phyloP scores from a whole-genome alignment of 2,888 invertebrate species.

The Phytoseiulus persimilis region DNA sequence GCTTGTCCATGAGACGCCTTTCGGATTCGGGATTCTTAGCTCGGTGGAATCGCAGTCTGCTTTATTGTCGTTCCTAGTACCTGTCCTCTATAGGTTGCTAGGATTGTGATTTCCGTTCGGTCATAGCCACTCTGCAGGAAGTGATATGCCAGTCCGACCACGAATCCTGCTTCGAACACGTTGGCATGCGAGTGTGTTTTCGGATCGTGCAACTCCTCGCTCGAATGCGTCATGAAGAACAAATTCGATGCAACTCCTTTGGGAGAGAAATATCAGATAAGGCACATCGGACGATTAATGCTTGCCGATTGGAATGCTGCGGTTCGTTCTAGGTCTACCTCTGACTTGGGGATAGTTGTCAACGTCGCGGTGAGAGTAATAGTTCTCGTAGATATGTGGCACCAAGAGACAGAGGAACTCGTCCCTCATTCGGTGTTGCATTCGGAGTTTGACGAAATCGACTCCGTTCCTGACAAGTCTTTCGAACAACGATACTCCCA shows the following conservation, averaged over 20 bases:
- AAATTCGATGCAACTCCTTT: conserved; percentile 52
- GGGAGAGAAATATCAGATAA: neutral
- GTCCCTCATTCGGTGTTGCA: conserved; percentile 70
- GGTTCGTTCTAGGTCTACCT: conserved; percentile 53
- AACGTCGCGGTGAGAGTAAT: conserved; percentile 59
- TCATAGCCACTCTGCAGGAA: conserved; percentile 59
- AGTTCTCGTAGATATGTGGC: conserved; percentile 61
- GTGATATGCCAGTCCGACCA: conserved; percentile 56
- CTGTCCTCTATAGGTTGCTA: conserved; percentile 66
- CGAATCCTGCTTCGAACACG: conserved; percentile 59
- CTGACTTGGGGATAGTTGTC: conserved; percentile 55
- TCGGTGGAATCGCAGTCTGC: too few species aligned
- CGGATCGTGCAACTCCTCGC: conserved; percentile 52
- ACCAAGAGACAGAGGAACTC: conserved; percentile 57
- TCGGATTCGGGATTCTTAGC: too few species aligned
- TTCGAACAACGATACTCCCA: conserved; percentile 74
- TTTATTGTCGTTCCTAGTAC: too few species aligned
- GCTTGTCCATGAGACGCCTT: too few species aligned
- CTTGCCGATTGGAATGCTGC: too few species aligned
- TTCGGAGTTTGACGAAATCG: conserved; percentile 57
- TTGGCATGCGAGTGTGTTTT: conserved; percentile 58
- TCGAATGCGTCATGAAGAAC: conserved; percentile 61
- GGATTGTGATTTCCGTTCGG: conserved; percentile 61
- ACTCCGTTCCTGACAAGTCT: conserved; percentile 64
- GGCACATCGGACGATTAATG: too few species aligned